A percentile compares a stretch with the other conserved stretches of the same genome.
phyloP scores from a whole-genome alignment of 2,113 vertebrate species.

The Nasalis larvatus region DNA sequence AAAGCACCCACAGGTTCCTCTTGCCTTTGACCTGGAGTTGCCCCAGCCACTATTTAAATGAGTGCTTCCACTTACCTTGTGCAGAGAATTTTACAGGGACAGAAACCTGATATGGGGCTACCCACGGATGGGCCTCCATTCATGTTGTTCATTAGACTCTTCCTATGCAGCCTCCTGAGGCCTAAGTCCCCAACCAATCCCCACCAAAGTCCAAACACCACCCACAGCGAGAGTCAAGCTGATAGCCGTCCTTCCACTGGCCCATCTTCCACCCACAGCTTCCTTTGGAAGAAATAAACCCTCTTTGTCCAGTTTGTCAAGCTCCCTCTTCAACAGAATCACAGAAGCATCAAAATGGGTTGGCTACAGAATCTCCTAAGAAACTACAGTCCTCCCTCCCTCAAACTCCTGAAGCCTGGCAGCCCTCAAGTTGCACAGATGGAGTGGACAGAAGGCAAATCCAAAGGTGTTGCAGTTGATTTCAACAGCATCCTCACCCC shows the following conservation, averaged over 20 bases:
- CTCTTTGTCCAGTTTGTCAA: not conserved
- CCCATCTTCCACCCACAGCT: not conserved
- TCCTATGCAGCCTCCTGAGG: not conserved
- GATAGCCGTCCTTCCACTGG: not conserved
- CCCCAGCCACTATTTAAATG: not conserved
- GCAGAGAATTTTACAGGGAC: not conserved
- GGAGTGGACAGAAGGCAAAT: not conserved
- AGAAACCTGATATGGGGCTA: not conserved
- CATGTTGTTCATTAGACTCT: not conserved
- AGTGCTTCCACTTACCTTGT: not conserved
- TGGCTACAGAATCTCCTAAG: not conserved
- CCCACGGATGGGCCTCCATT: not conserved
- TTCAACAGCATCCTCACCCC: not conserved
- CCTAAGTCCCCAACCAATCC: not conserved
- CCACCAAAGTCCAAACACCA: not conserved
- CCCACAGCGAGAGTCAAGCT: not conserved
- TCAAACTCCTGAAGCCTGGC: not conserved
- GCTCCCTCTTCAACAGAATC: not conserved
- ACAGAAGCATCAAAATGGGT: not conserved
- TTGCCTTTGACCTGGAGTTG: not conserved
- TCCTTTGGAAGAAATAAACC: conserved; percentile 19
- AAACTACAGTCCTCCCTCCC: not conserved
- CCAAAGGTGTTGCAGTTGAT: not conserved
- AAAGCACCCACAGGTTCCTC: not conserved
- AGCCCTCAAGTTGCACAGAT: accelerated